These are phyloP conservation scores for Xyrichtys novacula DNA, from an alignment of 2,797 vertebrate species.

Conservation along the genomic window DNA sequence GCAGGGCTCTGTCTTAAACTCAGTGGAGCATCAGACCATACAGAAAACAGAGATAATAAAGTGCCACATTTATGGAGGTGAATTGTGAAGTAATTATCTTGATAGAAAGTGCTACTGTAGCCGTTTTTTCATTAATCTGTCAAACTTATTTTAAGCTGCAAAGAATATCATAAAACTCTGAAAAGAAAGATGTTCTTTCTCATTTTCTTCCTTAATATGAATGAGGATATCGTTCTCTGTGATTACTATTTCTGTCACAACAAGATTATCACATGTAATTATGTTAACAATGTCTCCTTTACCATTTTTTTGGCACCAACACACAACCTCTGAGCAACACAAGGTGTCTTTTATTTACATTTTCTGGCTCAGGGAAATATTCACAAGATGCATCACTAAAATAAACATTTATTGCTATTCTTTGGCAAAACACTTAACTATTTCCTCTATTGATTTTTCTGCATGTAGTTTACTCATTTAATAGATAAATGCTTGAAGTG, in stretches of 20 bases:
- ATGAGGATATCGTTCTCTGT: too few species aligned
- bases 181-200: too few species aligned
- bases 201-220: too few species aligned
- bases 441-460: neutral
- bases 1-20: constrained; percentile 2
- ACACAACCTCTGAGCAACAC: neutral
- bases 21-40: neutral
- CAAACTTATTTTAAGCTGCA: constrained; percentile 15
- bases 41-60: neutral
- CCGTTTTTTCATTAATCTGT: constrained; percentile 21
- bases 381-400: neutral
- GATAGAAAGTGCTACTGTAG: neutral
- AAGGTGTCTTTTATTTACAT: neutral
- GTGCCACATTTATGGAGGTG: neutral
- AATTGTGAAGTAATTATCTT: constrained; percentile 23
- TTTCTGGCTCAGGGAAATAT: neutral
- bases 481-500: too few species aligned
- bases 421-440: neutral
- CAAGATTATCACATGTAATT: constrained; percentile 5
- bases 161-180: constrained; percentile 4
- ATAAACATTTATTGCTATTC: too few species aligned
- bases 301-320: neutral
- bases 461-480: neutral
- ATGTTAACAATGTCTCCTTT: neutral
- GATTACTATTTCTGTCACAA: neutral